Percentiles rank a stretch among this genome's conserved stretches.
These are phyloP conservation scores for Macrostomum lignano DNA, from an alignment of 1,140 invertebrate species.

Conservation along the genomic window DNA sequence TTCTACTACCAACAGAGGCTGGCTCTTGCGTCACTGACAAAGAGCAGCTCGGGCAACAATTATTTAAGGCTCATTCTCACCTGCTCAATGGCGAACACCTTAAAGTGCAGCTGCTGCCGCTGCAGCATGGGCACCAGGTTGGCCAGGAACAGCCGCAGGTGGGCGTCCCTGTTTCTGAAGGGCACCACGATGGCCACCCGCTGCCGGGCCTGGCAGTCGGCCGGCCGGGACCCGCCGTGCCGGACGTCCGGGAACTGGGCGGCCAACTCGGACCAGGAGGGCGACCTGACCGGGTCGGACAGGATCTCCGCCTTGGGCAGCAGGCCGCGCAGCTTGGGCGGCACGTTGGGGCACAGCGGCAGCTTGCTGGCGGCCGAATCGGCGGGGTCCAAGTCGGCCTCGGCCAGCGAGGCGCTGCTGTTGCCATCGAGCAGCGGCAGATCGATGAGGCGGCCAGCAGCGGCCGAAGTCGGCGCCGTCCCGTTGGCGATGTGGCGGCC, in stretches of 20 bases:
- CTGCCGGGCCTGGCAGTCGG: no score
- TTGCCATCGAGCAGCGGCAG: not conserved
- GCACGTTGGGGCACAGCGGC: no score
- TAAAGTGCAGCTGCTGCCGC: slow-evolving; percentile 9
- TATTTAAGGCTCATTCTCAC: no score
- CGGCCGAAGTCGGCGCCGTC: slow-evolving; percentile 6
- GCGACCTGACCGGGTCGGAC: no score
- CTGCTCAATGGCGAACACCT: slow-evolving; percentile 8
- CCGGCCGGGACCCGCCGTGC: no score
- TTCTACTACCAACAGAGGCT: no score
- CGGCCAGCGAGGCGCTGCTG: not conserved
- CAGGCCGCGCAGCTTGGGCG: no score
- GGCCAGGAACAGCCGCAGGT: slow-evolving; percentile 9
- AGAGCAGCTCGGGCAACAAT: no score
- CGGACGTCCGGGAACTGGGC: no score
- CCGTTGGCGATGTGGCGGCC: slow-evolving; percentile 2
- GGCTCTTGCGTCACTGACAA: no score
- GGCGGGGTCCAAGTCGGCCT: not conserved
- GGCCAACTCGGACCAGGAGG: no score
- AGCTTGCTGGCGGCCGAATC: not conserved
- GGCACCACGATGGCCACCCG: slow-evolving; percentile 11
- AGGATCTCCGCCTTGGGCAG: no score
- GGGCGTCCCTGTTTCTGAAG: slow-evolving; percentile 9
- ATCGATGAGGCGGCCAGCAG: not conserved
- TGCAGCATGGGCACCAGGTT: slow-evolving; percentile 10